Base-by-base conservation (phyloP, 2,888 invertebrate genomes). In the Drosophila putrida region DNA sequence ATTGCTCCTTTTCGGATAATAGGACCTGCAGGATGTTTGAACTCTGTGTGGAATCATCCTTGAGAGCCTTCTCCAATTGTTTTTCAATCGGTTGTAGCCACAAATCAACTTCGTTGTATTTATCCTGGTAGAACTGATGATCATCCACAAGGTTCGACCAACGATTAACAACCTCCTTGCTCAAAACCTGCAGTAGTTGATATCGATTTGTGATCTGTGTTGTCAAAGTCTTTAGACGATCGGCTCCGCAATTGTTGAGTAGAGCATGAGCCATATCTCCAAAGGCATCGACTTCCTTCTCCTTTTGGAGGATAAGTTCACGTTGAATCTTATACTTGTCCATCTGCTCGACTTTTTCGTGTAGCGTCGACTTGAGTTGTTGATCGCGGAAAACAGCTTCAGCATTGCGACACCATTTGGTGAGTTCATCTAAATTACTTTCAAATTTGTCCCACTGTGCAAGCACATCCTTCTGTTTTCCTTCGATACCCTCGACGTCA, bases 401-500 rank as follows among this genome's bases (percentile, higher is more conserved):
- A 91, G 96, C 95, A 31, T 95, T 94, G 87, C 97, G 96, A 77
- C 98, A 95, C 98, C 98, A 98, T 80, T 95, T 95, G 10, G 96
- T 96, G 35, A 97, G 95, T 27, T 94, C 94, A 75, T 98, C 97
- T 44, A 97, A 94, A 33, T 95, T 95, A 46, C 94, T 94, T 90
- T 98, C 98, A 91, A 98, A 98, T 67, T 95, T 95, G 78, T 95
- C 94, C 98, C 98, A 98, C 90, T 96, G 96, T 54, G 95, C 94
- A 1, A 97, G 92, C 0, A 96, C 95, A 67, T 95, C 94, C 73
- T 95, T 95, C 65, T 97, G 95, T 88, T 96, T 96, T 28, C 94
- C 94, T 88, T 96, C 95, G 6, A 95, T 95, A 31, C 94, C 94
- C 82, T 94, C 94, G 65, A 96, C 95, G 78, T 95, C 94, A 55